Evolutionary conservation across 2,797 vertebrate genomes (phyloP).

Genomic region (Chaetodon trifasciatus): DNA sequence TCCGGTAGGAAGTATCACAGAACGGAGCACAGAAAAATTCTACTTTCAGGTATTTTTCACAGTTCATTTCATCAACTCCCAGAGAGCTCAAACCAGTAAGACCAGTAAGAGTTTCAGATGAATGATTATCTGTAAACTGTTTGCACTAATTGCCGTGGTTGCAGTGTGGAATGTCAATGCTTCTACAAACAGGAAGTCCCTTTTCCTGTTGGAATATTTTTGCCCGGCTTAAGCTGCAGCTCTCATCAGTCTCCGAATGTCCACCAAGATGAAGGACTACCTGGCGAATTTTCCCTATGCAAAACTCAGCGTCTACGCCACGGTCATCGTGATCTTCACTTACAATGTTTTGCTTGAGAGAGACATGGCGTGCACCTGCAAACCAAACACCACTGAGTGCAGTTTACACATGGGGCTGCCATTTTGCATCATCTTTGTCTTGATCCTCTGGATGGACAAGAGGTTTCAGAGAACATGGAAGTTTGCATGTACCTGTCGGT

Average conservation of each 20-base stretch:
- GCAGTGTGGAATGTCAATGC: too few species aligned
- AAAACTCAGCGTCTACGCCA: background rate
- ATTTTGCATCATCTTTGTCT: fast-evolving
- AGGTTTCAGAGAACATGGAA: background rate
- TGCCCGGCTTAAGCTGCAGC: background rate
- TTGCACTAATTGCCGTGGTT: too few species aligned
- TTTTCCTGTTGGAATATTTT: too few species aligned
- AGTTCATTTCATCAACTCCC: too few species aligned
- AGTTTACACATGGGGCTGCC: background rate
- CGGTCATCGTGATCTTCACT: background rate
- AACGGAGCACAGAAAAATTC: too few species aligned
- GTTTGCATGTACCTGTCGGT: background rate
- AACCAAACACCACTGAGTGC: background rate
- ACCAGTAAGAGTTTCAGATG: too few species aligned
- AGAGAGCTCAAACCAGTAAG: too few species aligned
- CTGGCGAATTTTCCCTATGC: background rate
- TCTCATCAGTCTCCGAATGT: background rate
- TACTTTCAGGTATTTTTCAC: too few species aligned
- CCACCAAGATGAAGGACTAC: background rate
- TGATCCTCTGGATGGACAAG: background rate
- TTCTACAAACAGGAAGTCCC: too few species aligned
- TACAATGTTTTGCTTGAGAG: background rate
- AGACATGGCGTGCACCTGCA: background rate
- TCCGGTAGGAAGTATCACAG: too few species aligned
- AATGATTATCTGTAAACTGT: too few species aligned